Percentiles rank a stretch among this genome's conserved stretches.
phyloP scores from a whole-genome alignment of 2,797 vertebrate genomes.

The Ptychadena robeensis region DNA sequence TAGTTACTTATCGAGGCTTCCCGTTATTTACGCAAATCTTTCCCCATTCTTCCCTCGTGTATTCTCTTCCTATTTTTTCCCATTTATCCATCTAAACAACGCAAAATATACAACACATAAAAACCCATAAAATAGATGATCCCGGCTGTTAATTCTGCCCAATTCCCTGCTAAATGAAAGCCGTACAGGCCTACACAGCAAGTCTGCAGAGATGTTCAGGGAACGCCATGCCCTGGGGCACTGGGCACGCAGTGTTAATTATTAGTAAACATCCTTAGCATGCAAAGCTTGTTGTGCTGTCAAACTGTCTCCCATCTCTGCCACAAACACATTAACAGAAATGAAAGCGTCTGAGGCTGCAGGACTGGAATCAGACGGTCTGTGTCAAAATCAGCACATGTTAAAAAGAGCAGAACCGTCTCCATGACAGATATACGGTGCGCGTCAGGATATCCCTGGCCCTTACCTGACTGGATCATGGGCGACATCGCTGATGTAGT shows the following conservation, averaged over 20 bases:
- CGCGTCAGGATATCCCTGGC: background rate
- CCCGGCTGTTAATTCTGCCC: background rate
- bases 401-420: background rate
- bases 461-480: slow-evolving; percentile 89
- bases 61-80: too few species aligned
- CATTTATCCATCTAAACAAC: too few species aligned
- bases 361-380: slow-evolving; percentile 22
- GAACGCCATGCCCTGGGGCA: slow-evolving; percentile 7
- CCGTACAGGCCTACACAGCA: background rate
- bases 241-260: slow-evolving; percentile 12
- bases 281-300: slow-evolving; percentile 20
- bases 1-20: too few species aligned
- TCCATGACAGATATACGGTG: slow-evolving; percentile 7
- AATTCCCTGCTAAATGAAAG: background rate
- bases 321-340: slow-evolving; percentile 44
- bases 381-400: background rate
- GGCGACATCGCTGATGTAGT: slow-evolving; percentile 91
- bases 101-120: too few species aligned
- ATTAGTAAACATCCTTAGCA: slow-evolving; percentile 38
- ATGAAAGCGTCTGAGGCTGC: slow-evolving; percentile 23
- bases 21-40: too few species aligned
- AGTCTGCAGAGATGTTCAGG: background rate
- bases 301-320: slow-evolving; percentile 32
- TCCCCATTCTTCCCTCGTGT: too few species aligned
- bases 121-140: background rate